Conservation (phyloP, 2,797 vertebrate genomes). For the Poeciliopsis infans region DNA sequence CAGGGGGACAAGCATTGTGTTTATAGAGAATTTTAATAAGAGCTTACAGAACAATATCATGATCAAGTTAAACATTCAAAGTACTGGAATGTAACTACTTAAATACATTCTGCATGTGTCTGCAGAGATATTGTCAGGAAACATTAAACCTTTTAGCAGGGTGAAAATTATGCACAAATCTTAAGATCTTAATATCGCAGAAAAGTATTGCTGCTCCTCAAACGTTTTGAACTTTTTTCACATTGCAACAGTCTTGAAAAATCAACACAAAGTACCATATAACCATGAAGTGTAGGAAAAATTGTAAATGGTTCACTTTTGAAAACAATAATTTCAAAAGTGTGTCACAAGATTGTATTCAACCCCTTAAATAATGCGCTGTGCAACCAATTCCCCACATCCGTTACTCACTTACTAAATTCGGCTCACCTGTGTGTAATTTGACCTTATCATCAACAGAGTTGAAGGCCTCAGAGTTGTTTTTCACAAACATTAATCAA, state of each 20-base stretch:
- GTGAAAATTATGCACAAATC: slow-evolving; percentile 33
- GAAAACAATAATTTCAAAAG: background rate
- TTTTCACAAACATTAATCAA: background rate
- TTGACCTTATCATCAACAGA: background rate
- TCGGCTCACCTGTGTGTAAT: background rate
- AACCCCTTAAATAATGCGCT: background rate
- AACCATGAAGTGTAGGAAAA: background rate
- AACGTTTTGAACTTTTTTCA: background rate
- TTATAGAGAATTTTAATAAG: slow-evolving; percentile 63
- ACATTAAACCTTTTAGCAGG: background rate
- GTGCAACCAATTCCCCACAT: background rate
- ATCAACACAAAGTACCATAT: background rate
- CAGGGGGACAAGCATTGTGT: slow-evolving; percentile 45
- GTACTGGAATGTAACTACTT: slow-evolving; percentile 20
- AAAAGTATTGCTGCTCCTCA: background rate
- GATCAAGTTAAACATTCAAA: slow-evolving; percentile 31
- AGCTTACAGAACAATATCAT: slow-evolving; percentile 39
- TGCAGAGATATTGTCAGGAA: background rate
- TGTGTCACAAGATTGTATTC: background rate
- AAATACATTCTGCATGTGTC: slow-evolving; percentile 15
- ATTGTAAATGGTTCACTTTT: background rate
- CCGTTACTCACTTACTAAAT: background rate
- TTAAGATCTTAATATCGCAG: background rate
- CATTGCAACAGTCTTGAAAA: background rate
- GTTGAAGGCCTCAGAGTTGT: background rate